A percentile compares a stretch with the other conserved stretches of the same genome.
Conservation (phyloP, 2,797 vertebrate genomes). For the Steatocranus sp. region DNA sequence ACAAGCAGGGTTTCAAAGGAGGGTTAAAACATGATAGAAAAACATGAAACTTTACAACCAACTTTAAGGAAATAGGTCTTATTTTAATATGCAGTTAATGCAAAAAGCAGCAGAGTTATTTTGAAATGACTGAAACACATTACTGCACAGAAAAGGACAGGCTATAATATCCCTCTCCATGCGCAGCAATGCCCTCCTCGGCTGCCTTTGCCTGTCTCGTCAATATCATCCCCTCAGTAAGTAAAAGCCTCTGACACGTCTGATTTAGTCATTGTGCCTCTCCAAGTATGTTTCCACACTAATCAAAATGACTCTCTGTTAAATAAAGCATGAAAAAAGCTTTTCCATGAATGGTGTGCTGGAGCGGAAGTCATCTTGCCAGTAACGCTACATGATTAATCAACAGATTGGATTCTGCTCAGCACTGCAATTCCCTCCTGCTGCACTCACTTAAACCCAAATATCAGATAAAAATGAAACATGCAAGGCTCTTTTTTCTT, state of each 20-base stretch:
- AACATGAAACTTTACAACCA: neutral
- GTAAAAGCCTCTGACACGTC: slow-evolving; percentile 83
- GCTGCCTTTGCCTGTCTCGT: slow-evolving; percentile 65
- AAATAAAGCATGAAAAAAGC: slow-evolving; percentile 99
- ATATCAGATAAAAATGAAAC: slow-evolving; percentile 12
- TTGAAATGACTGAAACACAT: neutral
- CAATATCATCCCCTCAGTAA: slow-evolving; percentile 75
- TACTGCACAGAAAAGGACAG: neutral
- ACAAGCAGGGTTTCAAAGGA: neutral
- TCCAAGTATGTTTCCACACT: slow-evolving; percentile 91
- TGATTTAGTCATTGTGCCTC: slow-evolving; percentile 90
- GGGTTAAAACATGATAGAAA: neutral
- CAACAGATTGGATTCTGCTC: slow-evolving; percentile 85
- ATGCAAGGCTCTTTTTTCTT: neutral
- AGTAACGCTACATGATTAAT: slow-evolving; percentile 81
- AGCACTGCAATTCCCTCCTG: slow-evolving; percentile 61
- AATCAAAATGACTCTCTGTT: slow-evolving; percentile 97
- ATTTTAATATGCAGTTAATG: neutral
- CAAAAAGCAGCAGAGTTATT: neutral
- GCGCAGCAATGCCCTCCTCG: neutral
- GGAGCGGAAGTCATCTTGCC: slow-evolving; percentile 84
- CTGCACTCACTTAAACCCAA: slow-evolving; percentile 56
- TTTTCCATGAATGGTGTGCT: slow-evolving; percentile 87
- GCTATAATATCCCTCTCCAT: neutral
- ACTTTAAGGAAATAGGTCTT: neutral